A percentile compares a stretch with the other conserved stretches of the same genome.
Evolutionary conservation across 2,113 vertebrate genomes (phyloP).

Genomic region (Microtus ochrogaster): DNA sequence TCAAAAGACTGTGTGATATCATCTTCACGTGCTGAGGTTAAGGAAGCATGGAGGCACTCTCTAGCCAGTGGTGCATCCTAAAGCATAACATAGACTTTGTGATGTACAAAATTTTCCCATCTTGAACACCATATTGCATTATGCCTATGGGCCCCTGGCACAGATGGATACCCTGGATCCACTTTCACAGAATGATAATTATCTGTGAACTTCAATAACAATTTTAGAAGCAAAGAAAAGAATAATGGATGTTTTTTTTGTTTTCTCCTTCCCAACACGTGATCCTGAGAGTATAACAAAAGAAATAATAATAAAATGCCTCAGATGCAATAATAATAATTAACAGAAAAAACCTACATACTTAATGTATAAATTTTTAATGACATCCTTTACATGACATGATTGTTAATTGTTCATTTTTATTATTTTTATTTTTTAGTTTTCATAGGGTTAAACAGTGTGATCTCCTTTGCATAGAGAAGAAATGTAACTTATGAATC

Average conservation of each 20-base stretch:
- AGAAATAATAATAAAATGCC: not conserved
- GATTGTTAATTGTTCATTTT: not conserved
- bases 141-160: not conserved
- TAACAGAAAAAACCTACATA: not conserved
- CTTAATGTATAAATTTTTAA: not conserved
- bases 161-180: not conserved
- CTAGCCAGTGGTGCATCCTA: not conserved
- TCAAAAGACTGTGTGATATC: rapidly evolving
- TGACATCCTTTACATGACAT: not conserved
- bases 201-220: not conserved
- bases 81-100: not conserved
- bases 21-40: not conserved
- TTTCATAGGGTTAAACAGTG: not conserved
- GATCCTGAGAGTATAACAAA: not conserved
- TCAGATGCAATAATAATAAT: not conserved
- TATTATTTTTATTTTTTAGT: not conserved
- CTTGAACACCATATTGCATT: not conserved
- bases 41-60: not conserved
- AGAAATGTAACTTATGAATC: not conserved
- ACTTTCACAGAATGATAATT: not conserved
- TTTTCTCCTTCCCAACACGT: not conserved
- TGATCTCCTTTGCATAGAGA: not conserved
- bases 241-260: not conserved
- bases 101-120: not conserved
- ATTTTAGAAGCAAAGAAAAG: not conserved